Conservation (phyloP, 2,113 vertebrate species). For the Cavia aperea region DNA sequence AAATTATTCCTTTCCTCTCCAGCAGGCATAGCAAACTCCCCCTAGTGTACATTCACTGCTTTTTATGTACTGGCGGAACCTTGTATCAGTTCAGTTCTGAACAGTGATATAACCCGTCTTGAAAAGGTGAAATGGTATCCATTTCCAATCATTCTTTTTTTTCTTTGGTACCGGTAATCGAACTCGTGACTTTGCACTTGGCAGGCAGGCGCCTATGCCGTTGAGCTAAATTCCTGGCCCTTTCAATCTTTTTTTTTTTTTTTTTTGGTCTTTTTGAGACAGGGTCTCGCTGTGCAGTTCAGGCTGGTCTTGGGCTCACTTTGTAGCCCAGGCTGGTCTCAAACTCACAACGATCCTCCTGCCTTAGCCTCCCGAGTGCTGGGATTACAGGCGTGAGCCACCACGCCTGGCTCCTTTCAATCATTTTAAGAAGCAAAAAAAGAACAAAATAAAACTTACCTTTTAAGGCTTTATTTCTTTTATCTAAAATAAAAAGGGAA, state of each 20-base stretch:
- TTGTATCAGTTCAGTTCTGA: neutral
- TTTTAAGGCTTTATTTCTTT: slow-evolving; percentile 69
- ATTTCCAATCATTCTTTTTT: neutral
- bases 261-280: no score
- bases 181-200: no score
- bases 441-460: slow-evolving; percentile 52
- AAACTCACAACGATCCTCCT: no score
- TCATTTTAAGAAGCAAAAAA: neutral
- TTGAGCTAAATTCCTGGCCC: no score
- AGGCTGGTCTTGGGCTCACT: no score
- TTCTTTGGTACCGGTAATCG: no score
- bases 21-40: neutral
- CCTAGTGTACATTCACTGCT: accelerated
- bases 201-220: no score
- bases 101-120: neutral
- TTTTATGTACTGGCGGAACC: accelerated
- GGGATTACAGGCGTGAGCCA: no score
- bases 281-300: no score
- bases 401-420: neutral
- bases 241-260: no score
- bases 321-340: no score
- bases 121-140: neutral
- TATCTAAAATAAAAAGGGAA: slow-evolving; percentile 58
- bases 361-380: no score
- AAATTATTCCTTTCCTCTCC: neutral